Percentiles rank a stretch among this genome's conserved stretches.
Evolutionary conservation across 2,888 invertebrate species (phyloP).

Genomic region (Sphaerophoria taeniata): DNA sequence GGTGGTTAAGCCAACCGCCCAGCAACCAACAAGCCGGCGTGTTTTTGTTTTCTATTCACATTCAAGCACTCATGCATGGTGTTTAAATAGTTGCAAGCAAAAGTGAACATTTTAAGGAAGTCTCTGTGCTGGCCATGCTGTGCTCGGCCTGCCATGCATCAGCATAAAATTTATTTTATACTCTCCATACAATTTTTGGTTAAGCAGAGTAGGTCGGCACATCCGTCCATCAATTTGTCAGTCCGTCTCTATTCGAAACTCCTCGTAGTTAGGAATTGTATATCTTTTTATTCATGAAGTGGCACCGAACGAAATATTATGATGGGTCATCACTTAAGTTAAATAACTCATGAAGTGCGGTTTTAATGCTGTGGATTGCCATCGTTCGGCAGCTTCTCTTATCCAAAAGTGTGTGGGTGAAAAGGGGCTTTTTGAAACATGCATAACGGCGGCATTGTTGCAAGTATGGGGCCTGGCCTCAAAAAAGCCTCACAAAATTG

Average conservation of each 20-base stretch:
- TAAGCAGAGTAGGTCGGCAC: background rate
- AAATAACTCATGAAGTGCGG: constrained; percentile 59
- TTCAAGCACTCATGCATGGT: constrained; percentile 26
- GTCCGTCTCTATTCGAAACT: too few relatives aligned
- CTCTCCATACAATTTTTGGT: constrained; percentile 20
- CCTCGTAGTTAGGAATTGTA: constrained; percentile 19
- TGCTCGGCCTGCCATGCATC: constrained; percentile 25
- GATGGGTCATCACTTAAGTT: constrained; percentile 72
- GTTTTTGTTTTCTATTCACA: constrained; percentile 48
- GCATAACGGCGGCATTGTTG: too few relatives aligned
- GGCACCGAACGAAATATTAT: constrained; percentile 67
- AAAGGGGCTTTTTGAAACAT: background rate
- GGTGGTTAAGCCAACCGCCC: background rate
- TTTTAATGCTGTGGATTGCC: constrained; percentile 36
- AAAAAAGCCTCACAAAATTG: too few relatives aligned
- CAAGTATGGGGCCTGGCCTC: too few relatives aligned
- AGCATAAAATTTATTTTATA: constrained; percentile 67
- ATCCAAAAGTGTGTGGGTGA: background rate
- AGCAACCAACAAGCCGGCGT: background rate
- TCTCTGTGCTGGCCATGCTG: background rate
- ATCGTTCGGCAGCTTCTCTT: background rate
- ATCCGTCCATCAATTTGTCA: background rate
- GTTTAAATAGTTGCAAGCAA: constrained; percentile 28
- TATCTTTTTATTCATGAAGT: constrained; percentile 55
- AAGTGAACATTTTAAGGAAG: constrained; percentile 51